Base-by-base conservation (phyloP, 2,113 vertebrate species). In the Fregetta grallaria region DNA sequence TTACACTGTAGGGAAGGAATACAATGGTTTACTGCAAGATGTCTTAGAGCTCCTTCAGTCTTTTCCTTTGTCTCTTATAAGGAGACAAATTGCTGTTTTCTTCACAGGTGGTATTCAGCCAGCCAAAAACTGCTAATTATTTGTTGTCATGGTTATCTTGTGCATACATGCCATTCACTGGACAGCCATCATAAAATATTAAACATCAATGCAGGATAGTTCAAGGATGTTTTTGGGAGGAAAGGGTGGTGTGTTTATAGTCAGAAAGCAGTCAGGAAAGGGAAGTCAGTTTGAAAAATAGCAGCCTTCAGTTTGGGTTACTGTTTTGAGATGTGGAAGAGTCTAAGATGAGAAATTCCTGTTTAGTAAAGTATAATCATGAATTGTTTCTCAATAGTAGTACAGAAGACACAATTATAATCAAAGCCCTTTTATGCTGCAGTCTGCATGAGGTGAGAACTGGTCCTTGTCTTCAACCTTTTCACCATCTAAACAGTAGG, bases 11-110 rank as follows among this genome's bases (percentile, higher is more conserved):
- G 73, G 76, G 76, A 92, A 84, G 52, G 26, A 81, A 92, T 78
- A 66, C 76, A 63, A 87, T 89, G 71, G 68, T 71, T 95, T 95
- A 89, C 58, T 74, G 63, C 63, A 88, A 90, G 88, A 88, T 88
- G 49, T 84, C 32, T 90, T 84, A 32, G 52, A 78, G 27, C 52
- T 77, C 45, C 32, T 49, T 89, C 15, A 45, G 59, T 73, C 45
- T 91, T 67, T 92, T 30, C n/a, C 22, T 79, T 82, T 72, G 40
- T 86, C 71, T 85, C 65, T 93, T 80, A 18, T 30, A 50, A 90
- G 92, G 45, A 82, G 63, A 87, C 2, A 1, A 77, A 81, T 71
- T 80, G 62, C 32, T 85, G 55, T 87, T 95, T 89, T 78, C 73
- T 87, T 94, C 47, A 55, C 52, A 79, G 83, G 76, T 95, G 63